Evolutionary conservation across 2,797 vertebrate genomes (phyloP), one percentile per base, ranked within the genome.

Genomic region (Crenichthys baileyi): DNA sequence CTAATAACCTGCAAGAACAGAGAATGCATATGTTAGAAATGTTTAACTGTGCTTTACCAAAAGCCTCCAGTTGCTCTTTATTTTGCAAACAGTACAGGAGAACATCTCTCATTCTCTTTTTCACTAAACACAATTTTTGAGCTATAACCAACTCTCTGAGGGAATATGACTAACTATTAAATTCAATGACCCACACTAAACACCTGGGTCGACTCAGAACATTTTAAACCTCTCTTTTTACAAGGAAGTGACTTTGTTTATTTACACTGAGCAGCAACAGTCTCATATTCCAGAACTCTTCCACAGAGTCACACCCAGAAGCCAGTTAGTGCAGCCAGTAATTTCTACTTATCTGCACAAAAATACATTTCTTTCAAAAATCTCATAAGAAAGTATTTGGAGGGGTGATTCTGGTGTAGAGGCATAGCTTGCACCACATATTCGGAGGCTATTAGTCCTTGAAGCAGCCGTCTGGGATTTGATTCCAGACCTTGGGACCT

Each of bases 1-100:
- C 98, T 79, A 99, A 95, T 92, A 99, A 93, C 98, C 98, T 99
- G 92, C 76, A 87, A 88, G 85, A 80, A 87, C 26, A 51, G 29
- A 85, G 41, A 68, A 79, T 55, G 0, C 12, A 84, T 81, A 77
- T 73, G 63, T 80, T 53, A 80, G 36, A 46, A 61, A 68, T 3
- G 29, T n/a, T 24, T 24, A 29, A 29, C 18, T 39, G 18, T 72
- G 22, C 39, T 29, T 63, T 7, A 53, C 29, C 70, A 51, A 24
- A 7, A 3, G 56, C 15, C 15, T 65, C 79, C 15, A 67, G 24
- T 5, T 48, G 26, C 29, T 58, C 53, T 48, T 39, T 31, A 7
- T 46, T 41, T 36, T 46, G 29, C 24, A 67, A 67, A 56, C 13
- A 74, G n/a, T 18, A 24, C 26, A 36, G 0, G 63, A 7, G 16